Percentiles rank a stretch among this genome's conserved stretches.
Conservation (phyloP, 2,113 vertebrate species). For the Hippocampus comes region DNA sequence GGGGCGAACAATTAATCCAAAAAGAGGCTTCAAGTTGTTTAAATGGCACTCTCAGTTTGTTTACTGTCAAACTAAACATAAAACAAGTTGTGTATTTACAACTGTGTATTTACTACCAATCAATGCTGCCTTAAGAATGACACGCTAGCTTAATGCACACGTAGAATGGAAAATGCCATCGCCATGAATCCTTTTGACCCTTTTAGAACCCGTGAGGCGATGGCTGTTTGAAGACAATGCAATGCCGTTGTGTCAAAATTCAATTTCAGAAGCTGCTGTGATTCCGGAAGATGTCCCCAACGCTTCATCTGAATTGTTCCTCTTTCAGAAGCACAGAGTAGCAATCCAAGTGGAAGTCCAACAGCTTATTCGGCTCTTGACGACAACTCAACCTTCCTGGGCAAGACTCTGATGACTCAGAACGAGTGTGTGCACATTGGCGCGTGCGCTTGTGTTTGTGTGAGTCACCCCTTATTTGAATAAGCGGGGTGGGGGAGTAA, state of each 20-base stretch:
- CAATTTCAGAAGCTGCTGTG: not conserved
- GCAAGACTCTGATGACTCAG: constrained; percentile 51
- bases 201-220: no score
- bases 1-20: no score
- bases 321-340: not conserved
- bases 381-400: constrained; percentile 42
- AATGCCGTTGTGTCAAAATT: not conserved
- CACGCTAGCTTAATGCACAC: no score
- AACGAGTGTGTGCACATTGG: constrained; percentile 25
- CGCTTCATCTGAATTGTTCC: constrained; percentile 1
- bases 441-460: constrained; percentile 28
- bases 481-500: constrained; percentile 48
- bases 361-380: constrained; percentile 23
- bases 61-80: no score
- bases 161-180: no score
- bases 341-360: constrained; percentile 20
- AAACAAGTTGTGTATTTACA: not conserved
- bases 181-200: no score
- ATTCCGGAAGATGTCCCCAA: constrained; percentile 7
- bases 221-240: not conserved
- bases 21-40: no score
- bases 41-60: no score
- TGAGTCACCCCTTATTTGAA: constrained; percentile 57
- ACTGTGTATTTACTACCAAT: no score
- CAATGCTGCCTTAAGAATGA: no score